Percentiles rank a stretch among this genome's conserved stretches.
Conservation (phyloP, 2,113 vertebrate genomes). For the Steatornis caripensis region DNA sequence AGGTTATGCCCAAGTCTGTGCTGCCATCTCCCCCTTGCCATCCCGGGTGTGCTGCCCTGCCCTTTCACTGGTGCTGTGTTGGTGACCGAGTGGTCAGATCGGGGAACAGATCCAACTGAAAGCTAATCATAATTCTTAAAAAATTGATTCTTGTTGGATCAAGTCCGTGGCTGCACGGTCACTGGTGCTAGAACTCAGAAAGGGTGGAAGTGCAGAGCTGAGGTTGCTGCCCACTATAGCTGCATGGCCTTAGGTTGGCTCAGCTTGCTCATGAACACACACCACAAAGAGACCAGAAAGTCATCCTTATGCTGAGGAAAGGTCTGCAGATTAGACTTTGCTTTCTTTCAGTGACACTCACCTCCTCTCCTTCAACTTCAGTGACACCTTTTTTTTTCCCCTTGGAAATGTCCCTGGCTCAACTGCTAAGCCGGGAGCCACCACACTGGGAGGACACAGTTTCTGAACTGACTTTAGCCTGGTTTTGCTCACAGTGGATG, state of each 20-base stretch:
- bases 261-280: neutral
- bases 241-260: neutral
- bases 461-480: neutral
- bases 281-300: neutral
- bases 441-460: neutral
- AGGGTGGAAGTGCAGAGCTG: neutral
- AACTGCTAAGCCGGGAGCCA: neutral
- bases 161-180: neutral
- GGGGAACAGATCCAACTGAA: neutral
- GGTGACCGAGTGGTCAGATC: neutral
- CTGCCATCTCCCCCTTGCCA: neutral
- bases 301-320: neutral
- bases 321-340: neutral
- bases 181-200: neutral
- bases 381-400: neutral
- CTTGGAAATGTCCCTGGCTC: neutral
- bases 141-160: neutral
- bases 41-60: neutral
- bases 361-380: neutral
- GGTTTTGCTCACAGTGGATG: fast-evolving
- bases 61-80: neutral
- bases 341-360: neutral
- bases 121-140: neutral
- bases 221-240: neutral
- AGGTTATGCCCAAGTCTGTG: neutral